phyloP scores from a whole-genome alignment of 2,113 vertebrate species.

The human (Homo sapiens) region GRCh38 chr14:95261501-95262000 shows the following conservation, averaged over 20 bases:
- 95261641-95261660: fast-evolving
- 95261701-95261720: background rate
- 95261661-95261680: fast-evolving
- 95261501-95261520: too few relatives aligned
- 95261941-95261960: background rate
- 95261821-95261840: background rate
- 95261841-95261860: fast-evolving
- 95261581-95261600: too few relatives aligned
- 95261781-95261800: fast-evolving
- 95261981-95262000: background rate
- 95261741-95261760: background rate
- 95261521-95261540: too few relatives aligned
- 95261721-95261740: background rate
- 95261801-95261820: background rate
- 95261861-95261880: fast-evolving
- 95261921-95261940: background rate
- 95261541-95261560: too few relatives aligned
- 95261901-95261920: background rate
- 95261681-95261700: fast-evolving
- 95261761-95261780: fast-evolving
- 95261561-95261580: too few relatives aligned
- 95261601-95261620: fast-evolving
- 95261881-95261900: fast-evolving
- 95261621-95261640: background rate
- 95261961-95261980: fast-evolving